These are phyloP conservation scores for Cantharis rufa DNA, from an alignment of 2,888 invertebrate species.

Conservation along the genomic window DNA sequence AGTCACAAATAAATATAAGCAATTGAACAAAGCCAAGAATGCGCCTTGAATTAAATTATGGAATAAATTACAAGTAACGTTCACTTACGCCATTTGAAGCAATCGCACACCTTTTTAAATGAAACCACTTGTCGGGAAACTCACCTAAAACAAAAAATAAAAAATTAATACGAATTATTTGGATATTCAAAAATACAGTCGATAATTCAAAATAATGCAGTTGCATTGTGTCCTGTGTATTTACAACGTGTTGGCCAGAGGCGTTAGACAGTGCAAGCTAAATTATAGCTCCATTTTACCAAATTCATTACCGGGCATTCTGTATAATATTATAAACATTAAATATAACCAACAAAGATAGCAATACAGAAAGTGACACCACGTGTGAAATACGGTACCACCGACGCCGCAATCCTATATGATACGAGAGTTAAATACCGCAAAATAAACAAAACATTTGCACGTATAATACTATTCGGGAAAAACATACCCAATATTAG, in stretches of 20 bases:
- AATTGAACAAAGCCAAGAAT: slow-evolving; percentile 49
- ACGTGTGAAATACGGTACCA: slow-evolving; percentile 40
- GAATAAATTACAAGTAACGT: slow-evolving; percentile 38
- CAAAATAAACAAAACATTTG: not conserved
- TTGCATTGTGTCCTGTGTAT: slow-evolving; percentile 17
- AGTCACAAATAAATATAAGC: slow-evolving; percentile 44
- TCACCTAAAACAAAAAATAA: slow-evolving; percentile 41
- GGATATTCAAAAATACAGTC: not conserved
- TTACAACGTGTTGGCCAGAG: slow-evolving; percentile 46
- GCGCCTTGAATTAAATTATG: slow-evolving; percentile 47
- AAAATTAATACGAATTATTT: not conserved
- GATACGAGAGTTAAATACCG: slow-evolving; percentile 48
- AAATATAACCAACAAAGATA: slow-evolving; percentile 37
- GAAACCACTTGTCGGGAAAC: slow-evolving; percentile 32
- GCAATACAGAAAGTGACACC: slow-evolving; percentile 42
- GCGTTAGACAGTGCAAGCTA: slow-evolving; percentile 53
- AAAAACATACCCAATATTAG: not conserved
- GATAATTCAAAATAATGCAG: slow-evolving; percentile 8
- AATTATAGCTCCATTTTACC: slow-evolving; percentile 50
- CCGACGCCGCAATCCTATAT: slow-evolving; percentile 34
- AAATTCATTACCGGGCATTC: slow-evolving; percentile 42
- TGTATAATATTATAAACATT: slow-evolving; percentile 34
- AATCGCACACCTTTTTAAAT: slow-evolving; percentile 7
- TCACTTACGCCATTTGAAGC: slow-evolving; percentile 38
- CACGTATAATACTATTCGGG: not conserved